Conservation (phyloP, 2,888 invertebrate species). For the Hydriomena furcata region DNA sequence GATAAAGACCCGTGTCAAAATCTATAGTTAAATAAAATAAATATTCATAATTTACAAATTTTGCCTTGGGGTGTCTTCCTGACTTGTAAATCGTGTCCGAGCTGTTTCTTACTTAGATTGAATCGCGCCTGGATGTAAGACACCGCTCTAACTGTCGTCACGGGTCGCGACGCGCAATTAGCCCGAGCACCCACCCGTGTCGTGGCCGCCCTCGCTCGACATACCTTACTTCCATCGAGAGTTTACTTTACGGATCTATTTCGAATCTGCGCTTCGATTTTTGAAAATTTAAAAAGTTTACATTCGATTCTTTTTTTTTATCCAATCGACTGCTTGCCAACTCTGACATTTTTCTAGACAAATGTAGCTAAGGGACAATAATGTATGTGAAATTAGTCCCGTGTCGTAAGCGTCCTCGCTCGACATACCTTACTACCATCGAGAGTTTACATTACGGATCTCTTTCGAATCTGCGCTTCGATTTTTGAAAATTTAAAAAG, state of each 20-base stretch:
- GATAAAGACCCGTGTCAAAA: too few species aligned
- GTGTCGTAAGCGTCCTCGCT: constrained; percentile 53
- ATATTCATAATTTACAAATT: too few species aligned
- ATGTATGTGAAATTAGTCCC: too few species aligned
- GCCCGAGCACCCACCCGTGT: constrained; percentile 67
- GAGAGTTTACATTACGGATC: constrained; percentile 22
- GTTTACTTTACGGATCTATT: constrained; percentile 18
- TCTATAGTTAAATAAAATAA: too few species aligned
- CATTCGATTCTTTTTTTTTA: too few species aligned
- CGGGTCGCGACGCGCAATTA: constrained; percentile 65
- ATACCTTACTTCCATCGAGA: constrained; percentile 20
- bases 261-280: constrained; percentile 19
- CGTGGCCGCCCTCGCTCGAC: constrained; percentile 47
- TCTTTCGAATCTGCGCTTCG: constrained; percentile 12
- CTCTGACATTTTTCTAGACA: too few species aligned
- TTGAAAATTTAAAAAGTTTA: constrained; percentile 7
- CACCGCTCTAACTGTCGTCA: constrained; percentile 36
- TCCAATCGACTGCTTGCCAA: too few species aligned
- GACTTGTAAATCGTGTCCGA: constrained; percentile 6
- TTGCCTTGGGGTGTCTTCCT: too few species aligned
- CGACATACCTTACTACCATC: constrained; percentile 31
- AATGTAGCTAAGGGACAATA: too few species aligned
- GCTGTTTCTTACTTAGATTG: constrained; percentile 14
- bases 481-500: constrained; percentile 16
- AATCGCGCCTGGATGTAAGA: constrained; percentile 23